Evolutionary conservation across 2,888 invertebrate genomes (phyloP), one percentile per base, ranked within the genome.

Genomic region (Morpho deidamia): DNA sequence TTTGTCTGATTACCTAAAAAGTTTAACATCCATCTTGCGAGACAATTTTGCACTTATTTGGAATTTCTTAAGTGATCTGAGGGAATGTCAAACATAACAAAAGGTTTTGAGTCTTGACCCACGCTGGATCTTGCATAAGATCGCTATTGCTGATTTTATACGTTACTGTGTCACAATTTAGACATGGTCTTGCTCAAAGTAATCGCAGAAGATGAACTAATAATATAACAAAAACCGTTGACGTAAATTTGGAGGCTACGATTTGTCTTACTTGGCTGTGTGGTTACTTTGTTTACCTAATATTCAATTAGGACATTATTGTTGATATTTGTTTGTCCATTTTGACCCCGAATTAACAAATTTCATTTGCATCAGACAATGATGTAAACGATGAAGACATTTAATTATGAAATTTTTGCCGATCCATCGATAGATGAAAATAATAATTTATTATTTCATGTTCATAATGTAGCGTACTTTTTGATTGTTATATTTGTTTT

Each of bases 111-210:
- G 56, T 53, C 48, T 55, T 51, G 52, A 59, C 60, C 46, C 51
- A 38, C 41, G 53, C 37, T 56, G 63, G 60, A 66, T 65, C 68
- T 82, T 81, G 71, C 78, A 73, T 77, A 81, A 81, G 53, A 53
- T 55, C 12, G 58, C 65, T 62, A 73, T 75, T 75, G 73, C 70
- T 72, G 71, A 77, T 60, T 54, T 23, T 51, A 12, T 49, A 45
- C 14, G 50, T 67, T 67, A 63, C 33, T 41, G 48, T 79, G 77
- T 77, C 72, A 64, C 70, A 77, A 80, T 67, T 64, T 63, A 68
- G 76, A 75, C 69, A 77, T 79, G 72, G 70, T 78, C 70, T 82
- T 78, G 73, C 78, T 72, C 63, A 79, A 81, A 78, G 69, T 70
- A 74, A 78, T 78, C 76, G 79, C 76, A 69, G 77, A 71, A 77